These are phyloP conservation scores for Melanerpes aurifrons DNA, from an alignment of 2,113 vertebrate species.

Conservation along the genomic window DNA sequence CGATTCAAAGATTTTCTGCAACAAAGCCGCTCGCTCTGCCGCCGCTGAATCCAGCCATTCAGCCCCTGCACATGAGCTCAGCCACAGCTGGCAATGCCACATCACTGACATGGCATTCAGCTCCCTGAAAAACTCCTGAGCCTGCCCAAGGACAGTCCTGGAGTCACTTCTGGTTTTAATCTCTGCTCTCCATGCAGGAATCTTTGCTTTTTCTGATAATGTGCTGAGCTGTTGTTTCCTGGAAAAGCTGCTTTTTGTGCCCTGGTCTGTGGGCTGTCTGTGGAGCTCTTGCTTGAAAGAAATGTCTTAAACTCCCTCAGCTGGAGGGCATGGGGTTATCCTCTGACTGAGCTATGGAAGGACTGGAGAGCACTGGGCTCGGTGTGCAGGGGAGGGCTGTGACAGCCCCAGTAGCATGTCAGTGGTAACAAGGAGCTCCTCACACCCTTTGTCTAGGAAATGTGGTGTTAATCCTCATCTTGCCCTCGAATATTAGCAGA, in stretches of 20 bases:
- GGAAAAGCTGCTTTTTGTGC: neutral
- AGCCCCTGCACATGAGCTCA: neutral
- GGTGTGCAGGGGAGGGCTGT: neutral
- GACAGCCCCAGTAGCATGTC: neutral
- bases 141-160: neutral
- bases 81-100: conserved; percentile 25
- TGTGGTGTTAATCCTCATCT: neutral
- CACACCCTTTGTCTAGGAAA: neutral
- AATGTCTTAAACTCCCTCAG: neutral
- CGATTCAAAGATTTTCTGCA: conserved; percentile 42
- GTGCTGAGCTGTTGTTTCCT: conserved; percentile 23
- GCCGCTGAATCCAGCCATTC: neutral
- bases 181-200: neutral
- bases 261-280: neutral
- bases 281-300: neutral
- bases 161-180: conserved; percentile 44
- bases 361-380: neutral
- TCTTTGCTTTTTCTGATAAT: neutral
- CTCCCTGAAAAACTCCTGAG: neutral
- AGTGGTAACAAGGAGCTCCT: neutral
- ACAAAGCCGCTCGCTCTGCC: neutral
- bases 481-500: neutral
- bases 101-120: neutral
- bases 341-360: neutral
- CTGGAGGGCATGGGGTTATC: neutral